Evolutionary conservation across 2,888 invertebrate genomes (phyloP).

Genomic region (Plagodis dolabraria): DNA sequence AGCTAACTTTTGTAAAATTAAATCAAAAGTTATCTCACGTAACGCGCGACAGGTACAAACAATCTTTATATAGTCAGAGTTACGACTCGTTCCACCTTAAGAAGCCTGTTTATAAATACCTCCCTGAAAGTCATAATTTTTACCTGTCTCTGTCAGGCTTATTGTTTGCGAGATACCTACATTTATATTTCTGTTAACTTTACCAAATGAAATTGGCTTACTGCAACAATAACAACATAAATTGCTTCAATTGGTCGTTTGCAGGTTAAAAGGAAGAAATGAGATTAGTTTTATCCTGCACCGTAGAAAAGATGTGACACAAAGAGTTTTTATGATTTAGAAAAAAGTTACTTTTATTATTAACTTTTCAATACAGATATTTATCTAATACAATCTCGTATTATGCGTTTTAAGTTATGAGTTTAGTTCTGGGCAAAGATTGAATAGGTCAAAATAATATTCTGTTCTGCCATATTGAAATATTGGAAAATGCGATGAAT

Average conservation of each 20-base stretch:
- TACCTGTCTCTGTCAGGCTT: conserved; percentile 40
- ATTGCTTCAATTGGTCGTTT: conserved; percentile 15
- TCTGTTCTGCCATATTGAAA: no score
- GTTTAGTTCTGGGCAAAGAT: no score
- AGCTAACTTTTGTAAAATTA: no score
- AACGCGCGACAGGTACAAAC: no score
- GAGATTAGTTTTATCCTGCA: conserved; percentile 16
- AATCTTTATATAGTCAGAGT: no score
- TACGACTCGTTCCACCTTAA: conserved; percentile 3
- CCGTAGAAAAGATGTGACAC: conserved; percentile 10
- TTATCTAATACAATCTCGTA: no score
- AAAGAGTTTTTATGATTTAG: conserved; percentile 10
- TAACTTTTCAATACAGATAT: no score
- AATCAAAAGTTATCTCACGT: no score
- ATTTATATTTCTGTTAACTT: conserved; percentile 18
- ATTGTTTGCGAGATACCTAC: conserved; percentile 10
- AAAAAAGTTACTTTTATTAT: background rate
- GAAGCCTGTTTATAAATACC: conserved; percentile 31
- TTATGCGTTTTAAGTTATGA: no score
- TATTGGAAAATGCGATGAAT: no score
- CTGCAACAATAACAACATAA: conserved; percentile 26
- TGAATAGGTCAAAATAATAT: no score
- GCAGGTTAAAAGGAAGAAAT: conserved; percentile 20
- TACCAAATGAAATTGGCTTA: conserved; percentile 19
- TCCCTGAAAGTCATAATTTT: conserved; percentile 31